These are phyloP conservation scores for Xiphydria camelus DNA, from an alignment of 2,888 invertebrate genomes.

Conservation along the genomic window DNA sequence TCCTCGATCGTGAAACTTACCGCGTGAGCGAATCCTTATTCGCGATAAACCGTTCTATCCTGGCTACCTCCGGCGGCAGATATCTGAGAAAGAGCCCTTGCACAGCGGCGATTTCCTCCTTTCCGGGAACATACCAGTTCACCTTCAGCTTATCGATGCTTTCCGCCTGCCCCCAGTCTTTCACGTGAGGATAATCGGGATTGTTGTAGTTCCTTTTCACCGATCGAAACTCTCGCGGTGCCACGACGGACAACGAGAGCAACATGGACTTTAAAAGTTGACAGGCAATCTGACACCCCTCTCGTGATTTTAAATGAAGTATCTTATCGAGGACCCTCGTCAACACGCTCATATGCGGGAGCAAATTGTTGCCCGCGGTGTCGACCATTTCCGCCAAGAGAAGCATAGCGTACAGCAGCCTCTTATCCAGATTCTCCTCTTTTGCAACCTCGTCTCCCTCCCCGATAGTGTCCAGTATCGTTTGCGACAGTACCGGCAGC, in stretches of 20 bases:
- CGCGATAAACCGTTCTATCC: slow-evolving; percentile 63
- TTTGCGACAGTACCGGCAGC: slow-evolving; percentile 72
- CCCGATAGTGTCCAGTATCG: slow-evolving; percentile 60
- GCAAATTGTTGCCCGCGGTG: slow-evolving; percentile 66
- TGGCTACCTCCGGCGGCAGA: slow-evolving; percentile 66
- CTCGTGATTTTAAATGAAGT: slow-evolving; percentile 69
- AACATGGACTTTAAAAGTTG: slow-evolving; percentile 66
- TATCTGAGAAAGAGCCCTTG: slow-evolving; percentile 69
- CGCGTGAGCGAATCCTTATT: slow-evolving; percentile 60
- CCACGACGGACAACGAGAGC: slow-evolving; percentile 65
- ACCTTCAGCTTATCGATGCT: slow-evolving; percentile 54
- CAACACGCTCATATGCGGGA: slow-evolving; percentile 69
- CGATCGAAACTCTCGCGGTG: slow-evolving; percentile 67
- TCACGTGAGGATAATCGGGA: slow-evolving; percentile 70
- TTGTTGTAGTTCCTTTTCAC: slow-evolving; percentile 65
- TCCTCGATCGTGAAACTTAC: slow-evolving; percentile 25
- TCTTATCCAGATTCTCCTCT: slow-evolving; percentile 78
- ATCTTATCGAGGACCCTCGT: slow-evolving; percentile 71
- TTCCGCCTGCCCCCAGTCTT: slow-evolving; percentile 77
- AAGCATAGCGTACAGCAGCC: slow-evolving; percentile 76
- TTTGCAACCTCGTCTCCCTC: slow-evolving; percentile 70
- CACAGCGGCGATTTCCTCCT: slow-evolving; percentile 69
- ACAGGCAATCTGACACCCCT: slow-evolving; percentile 66
- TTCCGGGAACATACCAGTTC: slow-evolving; percentile 77
- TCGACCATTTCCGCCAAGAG: slow-evolving; percentile 73